phyloP scores from a whole-genome alignment of 2,797 vertebrate species.

The Xenops minutus region DNA sequence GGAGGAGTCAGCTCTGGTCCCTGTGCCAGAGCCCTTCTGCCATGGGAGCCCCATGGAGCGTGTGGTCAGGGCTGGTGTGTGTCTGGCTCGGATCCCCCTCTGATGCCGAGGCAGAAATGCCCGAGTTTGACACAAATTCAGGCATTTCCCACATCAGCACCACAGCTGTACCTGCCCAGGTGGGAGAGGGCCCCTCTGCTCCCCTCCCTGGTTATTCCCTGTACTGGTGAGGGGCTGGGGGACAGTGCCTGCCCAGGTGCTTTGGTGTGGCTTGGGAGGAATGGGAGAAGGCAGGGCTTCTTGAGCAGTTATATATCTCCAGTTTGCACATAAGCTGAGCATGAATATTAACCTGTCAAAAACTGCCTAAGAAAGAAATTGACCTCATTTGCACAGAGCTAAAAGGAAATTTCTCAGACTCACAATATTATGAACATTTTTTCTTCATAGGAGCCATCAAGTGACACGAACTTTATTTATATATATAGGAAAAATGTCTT shows the following conservation, averaged over 20 bases:
- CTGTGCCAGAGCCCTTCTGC: no score
- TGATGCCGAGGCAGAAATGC: background rate
- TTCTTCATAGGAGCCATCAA: background rate
- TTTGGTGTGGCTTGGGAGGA: background rate
- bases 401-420: background rate
- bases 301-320: background rate
- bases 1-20: fast-evolving
- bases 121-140: fast-evolving
- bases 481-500: background rate
- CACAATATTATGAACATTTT: background rate
- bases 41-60: no score
- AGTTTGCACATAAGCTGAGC: background rate
- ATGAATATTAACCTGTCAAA: constrained; percentile 7
- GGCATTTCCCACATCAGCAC: background rate
- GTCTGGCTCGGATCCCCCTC: fast-evolving
- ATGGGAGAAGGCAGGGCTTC: background rate
- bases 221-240: fast-evolving
- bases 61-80: no score
- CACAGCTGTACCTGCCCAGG: fast-evolving
- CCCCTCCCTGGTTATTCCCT: fast-evolving
- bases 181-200: background rate
- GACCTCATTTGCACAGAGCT: background rate
- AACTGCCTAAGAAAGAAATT: background rate
- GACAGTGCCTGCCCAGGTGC: background rate
- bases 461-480: background rate